Base-by-base conservation (phyloP, 2,113 vertebrate species). In the Apteryx owenii region DNA sequence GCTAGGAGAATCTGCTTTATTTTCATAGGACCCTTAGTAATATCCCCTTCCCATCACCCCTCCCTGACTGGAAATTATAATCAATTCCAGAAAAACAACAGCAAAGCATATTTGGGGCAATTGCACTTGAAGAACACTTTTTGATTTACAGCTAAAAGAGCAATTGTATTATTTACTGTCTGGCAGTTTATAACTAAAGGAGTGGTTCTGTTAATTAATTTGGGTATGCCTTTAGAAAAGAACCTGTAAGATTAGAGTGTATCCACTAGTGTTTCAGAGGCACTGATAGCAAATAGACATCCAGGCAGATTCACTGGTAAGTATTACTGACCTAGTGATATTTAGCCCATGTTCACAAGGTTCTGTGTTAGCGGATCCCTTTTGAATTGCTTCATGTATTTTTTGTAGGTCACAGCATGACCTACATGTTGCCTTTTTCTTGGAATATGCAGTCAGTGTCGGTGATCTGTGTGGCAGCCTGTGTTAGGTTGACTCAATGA, bases 401-500 rank as follows among this genome's bases (percentile, higher is more conserved):
- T 80, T 97, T 85, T 93, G 88, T 96, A 95, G 97, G 90, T 91
- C 91, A 84, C 90, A 84, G 40, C 17, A 5, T 95, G 93, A 95
- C 94, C 94, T 91, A 80, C 89, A 29, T 85, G 90, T 78, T 85
- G 38, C 85, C 3, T 7, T 71, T 86, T 65, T 31, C 91, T 73
- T 94, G 66, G 81, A 82, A 70, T 60, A 9, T 44, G 87, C 26
- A 28, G 68, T 56, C 42, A 7, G 31, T 60, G 53, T n/a, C 2
- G 0, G 25, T 86, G 48, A 62, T 60, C 23, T 60, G 33, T 2
- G 1, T 17, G 68, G 58, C 25, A 70, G 51, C 61, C 69, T 69
- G 17, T 69, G 42, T 48, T 76, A 44, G 65, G 31, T 33, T 56
- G 75, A 48, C 46, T 87, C 50, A 28, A 0, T 53, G 50, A 88